These are phyloP conservation scores for Lophura swinhoii DNA, from an alignment of 2,797 vertebrate genomes.

Conservation along the genomic window DNA sequence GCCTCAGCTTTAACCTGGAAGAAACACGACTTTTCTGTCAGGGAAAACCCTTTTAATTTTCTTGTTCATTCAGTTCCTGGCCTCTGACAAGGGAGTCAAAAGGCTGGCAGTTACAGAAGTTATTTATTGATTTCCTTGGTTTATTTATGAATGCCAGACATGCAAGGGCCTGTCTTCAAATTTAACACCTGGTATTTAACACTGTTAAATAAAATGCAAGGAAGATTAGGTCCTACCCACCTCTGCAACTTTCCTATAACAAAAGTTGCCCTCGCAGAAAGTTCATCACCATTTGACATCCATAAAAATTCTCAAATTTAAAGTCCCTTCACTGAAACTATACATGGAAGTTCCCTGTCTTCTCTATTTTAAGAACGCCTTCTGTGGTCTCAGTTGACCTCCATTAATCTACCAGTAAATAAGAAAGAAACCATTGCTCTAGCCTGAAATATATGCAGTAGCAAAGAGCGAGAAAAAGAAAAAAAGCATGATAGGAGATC, in stretches of 20 bases:
- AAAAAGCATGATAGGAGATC: not conserved
- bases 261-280: not conserved
- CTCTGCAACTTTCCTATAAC: not conserved
- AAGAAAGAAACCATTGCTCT: not conserved
- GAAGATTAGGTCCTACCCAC: slow-evolving; percentile 14
- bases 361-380: not conserved
- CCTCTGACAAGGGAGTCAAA: slow-evolving; percentile 58
- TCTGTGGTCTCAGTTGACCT: not conserved
- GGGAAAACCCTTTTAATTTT: slow-evolving; percentile 53
- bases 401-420: not conserved
- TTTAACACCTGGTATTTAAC: slow-evolving; percentile 61
- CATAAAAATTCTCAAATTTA: slow-evolving; percentile 17
- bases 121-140: slow-evolving; percentile 58
- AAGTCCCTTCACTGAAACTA: not conserved
- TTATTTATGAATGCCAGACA: slow-evolving; percentile 63
- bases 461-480: not conserved
- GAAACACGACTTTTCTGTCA: slow-evolving; percentile 24
- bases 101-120: slow-evolving; percentile 32
- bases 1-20: not conserved
- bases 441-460: not conserved
- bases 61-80: slow-evolving; percentile 46
- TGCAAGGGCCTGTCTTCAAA: slow-evolving; percentile 29
- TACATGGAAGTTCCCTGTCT: not conserved
- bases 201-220: slow-evolving; percentile 41
- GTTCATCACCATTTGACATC: slow-evolving; percentile 20